phyloP scores from a whole-genome alignment of 2,797 vertebrate species.

The Mionectes olivaceus region DNA sequence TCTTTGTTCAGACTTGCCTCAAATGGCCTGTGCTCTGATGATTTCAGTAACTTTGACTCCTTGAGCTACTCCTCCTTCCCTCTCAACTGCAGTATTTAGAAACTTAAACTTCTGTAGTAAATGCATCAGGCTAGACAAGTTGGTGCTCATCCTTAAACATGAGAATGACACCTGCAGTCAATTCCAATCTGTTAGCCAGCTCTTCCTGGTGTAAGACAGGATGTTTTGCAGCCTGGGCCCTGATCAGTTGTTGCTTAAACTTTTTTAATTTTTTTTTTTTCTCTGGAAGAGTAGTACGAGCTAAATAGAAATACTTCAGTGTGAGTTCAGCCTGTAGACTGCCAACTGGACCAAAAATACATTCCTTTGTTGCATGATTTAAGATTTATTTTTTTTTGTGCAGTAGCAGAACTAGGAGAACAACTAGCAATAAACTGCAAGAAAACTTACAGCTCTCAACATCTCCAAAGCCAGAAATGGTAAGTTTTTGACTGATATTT shows the following conservation, averaged over 20 bases:
- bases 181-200: background rate
- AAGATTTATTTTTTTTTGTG: background rate
- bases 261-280: background rate
- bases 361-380: background rate
- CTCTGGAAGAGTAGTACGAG: background rate
- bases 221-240: background rate
- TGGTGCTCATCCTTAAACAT: background rate
- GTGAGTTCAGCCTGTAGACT: background rate
- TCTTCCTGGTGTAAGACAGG: background rate
- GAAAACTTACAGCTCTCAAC: conserved; percentile 34
- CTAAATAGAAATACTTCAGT: background rate
- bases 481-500: conserved; percentile 27
- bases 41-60: background rate
- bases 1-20: background rate
- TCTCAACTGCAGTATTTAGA: background rate
- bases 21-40: background rate
- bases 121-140: background rate
- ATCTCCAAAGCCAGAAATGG: conserved; percentile 63
- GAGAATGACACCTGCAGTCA: background rate
- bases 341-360: background rate
- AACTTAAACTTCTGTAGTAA: background rate
- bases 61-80: background rate
- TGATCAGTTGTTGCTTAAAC: background rate
- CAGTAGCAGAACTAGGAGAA: conserved; percentile 46
- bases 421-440: conserved; percentile 22